Evolutionary conservation across 1,140 invertebrate genomes (phyloP).

Genomic region (Aphaenogaster ashmeadi): DNA sequence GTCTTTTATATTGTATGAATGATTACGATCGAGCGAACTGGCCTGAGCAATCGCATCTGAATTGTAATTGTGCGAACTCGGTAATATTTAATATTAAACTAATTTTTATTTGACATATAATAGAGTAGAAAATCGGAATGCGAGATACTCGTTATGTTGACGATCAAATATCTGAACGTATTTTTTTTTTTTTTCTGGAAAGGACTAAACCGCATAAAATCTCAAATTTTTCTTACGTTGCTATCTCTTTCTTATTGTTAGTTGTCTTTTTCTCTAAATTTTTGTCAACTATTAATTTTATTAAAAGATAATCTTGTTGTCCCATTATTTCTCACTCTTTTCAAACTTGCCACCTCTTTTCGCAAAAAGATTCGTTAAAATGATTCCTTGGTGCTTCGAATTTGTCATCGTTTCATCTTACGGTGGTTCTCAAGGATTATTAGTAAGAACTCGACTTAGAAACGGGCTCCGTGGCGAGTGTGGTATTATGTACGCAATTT

Average conservation of each 20-base stretch:
- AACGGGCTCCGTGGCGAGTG: background rate
- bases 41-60: background rate
- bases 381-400: background rate
- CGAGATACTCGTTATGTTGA: background rate
- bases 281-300: background rate
- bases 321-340: background rate
- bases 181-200: background rate
- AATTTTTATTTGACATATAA: background rate
- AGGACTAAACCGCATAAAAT: background rate
- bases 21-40: background rate
- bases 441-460: constrained; percentile 19
- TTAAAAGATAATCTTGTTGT: background rate
- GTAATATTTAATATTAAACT: constrained; percentile 23
- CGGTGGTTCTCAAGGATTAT: background rate
- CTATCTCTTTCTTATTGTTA: background rate
- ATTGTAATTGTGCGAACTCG: constrained; percentile 33
- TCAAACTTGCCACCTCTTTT: background rate
- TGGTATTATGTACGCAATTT: constrained; percentile 23
- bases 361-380: background rate
- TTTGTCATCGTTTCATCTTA: background rate
- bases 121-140: background rate
- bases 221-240: background rate
- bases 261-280: background rate
- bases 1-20: background rate
- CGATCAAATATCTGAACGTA: background rate